Evolutionary conservation across 2,888 invertebrate species (phyloP), one percentile per base, ranked within the genome.

Genomic region (Sisyra nigra): DNA sequence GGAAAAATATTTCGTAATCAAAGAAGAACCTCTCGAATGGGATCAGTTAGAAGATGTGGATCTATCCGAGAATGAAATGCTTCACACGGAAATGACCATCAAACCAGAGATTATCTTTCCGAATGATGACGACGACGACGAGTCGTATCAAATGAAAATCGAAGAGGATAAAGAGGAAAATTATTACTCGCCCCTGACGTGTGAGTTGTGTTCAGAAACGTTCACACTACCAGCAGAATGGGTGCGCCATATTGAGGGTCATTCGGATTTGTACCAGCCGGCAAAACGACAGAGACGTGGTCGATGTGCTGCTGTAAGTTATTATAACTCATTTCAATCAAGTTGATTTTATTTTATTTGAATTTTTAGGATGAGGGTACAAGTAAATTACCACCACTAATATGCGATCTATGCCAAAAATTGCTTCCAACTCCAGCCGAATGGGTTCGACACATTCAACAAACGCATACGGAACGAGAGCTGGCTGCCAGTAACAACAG

Each of bases 361-460:
- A n/a, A n/a, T n/a, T n/a, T n/a, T n/a, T n/a, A 72, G 76, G 76
- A 76, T 52, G 75, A 78, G 54, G 74, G 77, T 32, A 74, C 76
- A 48, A 80, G 80, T 47, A 76, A 67, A 41, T 70, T 69, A 52
- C 71, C 83, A n/a, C 71, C 83, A 34, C 62, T 85, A 6, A 76
- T 79, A 44, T 85, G 85, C 59, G 84, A 85, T 55, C 65, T 85
- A 13, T 85, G 85, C 53, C 80, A 70, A 69, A 80, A 69, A 68
- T 69, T 67, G 61, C 80, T 79, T 65, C 72, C 79, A 36, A 84
- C 83, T 46, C 86, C 87, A 1, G 85, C 76, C 14, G 85, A 85
- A 61, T 87, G 87, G 87, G 87, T 87, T 37, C 76, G 84, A 3
- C 87, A 87, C 56, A 80, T 87, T 56, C 85, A 86, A 58, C 80